phyloP scores from a whole-genome alignment of 2,113 vertebrate genomes.

The Gobius niger region DNA sequence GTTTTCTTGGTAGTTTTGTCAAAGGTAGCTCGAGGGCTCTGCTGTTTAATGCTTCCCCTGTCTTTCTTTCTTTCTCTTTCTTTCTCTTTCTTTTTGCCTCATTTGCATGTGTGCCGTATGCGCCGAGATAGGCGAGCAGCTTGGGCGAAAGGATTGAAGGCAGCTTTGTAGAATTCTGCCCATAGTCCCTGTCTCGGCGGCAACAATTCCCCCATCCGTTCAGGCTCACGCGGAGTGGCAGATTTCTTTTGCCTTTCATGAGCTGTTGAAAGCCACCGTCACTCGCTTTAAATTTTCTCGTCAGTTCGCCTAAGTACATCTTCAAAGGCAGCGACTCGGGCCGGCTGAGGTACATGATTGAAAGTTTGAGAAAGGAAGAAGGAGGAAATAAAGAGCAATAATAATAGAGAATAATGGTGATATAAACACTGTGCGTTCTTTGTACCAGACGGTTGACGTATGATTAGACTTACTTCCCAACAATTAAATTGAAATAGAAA shows the following conservation, averaged over 20 bases:
- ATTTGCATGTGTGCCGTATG: constrained; percentile 36
- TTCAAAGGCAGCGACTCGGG: constrained; percentile 60
- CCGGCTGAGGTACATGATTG: constrained; percentile 32
- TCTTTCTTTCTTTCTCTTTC: constrained; percentile 21
- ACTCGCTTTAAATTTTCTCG: constrained; percentile 65
- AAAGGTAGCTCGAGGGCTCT: constrained; percentile 38
- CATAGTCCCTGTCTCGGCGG: constrained; percentile 35
- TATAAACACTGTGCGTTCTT: constrained; percentile 8
- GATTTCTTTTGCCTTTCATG: constrained; percentile 65
- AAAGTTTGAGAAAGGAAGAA: constrained; percentile 29
- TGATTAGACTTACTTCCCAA: constrained; percentile 5
- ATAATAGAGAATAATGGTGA: constrained; percentile 10
- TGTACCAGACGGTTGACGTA: constrained; percentile 5
- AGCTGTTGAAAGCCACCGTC: constrained; percentile 63
- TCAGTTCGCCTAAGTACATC: constrained; percentile 66
- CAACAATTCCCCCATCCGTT: constrained; percentile 52
- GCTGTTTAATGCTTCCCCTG: constrained; percentile 26
- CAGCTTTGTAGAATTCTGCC: constrained; percentile 54
- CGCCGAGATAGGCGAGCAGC: constrained; percentile 34
- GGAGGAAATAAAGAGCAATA: not conserved
- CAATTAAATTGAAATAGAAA: not conserved
- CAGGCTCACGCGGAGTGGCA: constrained; percentile 55
- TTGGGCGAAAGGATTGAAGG: constrained; percentile 48
- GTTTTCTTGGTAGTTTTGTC: constrained; percentile 30
- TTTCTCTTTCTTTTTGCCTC: constrained; percentile 14